Evolutionary conservation across 2,888 invertebrate genomes (phyloP).

Genomic region (Acrobasis repandana): DNA sequence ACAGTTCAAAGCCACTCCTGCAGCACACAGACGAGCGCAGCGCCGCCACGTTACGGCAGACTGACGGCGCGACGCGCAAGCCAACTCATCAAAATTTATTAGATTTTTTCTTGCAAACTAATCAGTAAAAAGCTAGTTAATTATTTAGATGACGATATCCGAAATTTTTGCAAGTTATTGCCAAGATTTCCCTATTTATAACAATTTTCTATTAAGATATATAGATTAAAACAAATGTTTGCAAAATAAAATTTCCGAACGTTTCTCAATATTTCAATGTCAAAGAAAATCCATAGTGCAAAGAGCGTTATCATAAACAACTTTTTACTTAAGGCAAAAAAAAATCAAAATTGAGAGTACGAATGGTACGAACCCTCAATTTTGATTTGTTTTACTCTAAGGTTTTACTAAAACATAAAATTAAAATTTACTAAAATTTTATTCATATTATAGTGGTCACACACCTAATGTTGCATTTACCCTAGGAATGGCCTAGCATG

Average conservation of each 20-base stretch:
- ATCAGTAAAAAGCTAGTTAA: background rate
- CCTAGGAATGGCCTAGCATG: no score
- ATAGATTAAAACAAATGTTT: background rate
- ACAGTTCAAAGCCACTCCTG: slow-evolving; percentile 79
- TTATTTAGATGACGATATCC: background rate
- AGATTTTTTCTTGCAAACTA: slow-evolving; percentile 18
- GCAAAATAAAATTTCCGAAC: background rate
- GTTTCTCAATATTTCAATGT: background rate
- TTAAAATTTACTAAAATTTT: no score
- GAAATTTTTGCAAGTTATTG: background rate
- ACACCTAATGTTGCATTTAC: no score
- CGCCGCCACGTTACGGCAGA: slow-evolving; percentile 81
- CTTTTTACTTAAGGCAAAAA: no score
- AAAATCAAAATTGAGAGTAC: no score
- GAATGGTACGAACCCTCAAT: no score
- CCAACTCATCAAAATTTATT: slow-evolving; percentile 73
- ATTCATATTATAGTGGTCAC: no score
- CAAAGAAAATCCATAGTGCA: background rate
- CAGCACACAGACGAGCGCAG: slow-evolving; percentile 74
- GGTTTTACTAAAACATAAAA: no score
- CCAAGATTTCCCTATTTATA: background rate
- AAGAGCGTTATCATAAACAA: no score
- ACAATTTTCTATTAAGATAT: background rate
- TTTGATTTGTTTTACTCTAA: no score
- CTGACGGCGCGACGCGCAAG: slow-evolving; percentile 70